phyloP scores from a whole-genome alignment of 1,140 invertebrate genomes.

The Drosophila virilis region DNA sequence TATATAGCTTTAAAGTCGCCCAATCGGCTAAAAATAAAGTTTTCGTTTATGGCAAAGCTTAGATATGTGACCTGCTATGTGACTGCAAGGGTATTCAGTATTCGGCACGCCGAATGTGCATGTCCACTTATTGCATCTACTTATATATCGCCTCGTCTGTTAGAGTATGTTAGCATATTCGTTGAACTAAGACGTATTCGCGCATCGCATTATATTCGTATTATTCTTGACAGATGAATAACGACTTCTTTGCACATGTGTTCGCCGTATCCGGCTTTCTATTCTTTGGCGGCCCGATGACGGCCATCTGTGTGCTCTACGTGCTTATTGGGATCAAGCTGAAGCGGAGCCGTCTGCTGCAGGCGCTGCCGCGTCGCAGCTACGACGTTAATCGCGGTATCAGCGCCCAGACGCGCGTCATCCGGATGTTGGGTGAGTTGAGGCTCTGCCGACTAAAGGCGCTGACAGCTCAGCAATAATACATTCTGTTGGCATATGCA shows the following conservation, averaged over 20 bases:
- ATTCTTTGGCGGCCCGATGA: slow-evolving; percentile 94
- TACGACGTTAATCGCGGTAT: slow-evolving; percentile 80
- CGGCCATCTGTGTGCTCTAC: slow-evolving; percentile 93
- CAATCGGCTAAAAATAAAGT: too few relatives aligned
- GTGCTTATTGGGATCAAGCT: slow-evolving; percentile 92
- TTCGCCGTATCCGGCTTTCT: slow-evolving; percentile 93
- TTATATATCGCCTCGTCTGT: not conserved
- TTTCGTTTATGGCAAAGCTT: too few relatives aligned
- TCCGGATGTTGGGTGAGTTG: slow-evolving; percentile 88
- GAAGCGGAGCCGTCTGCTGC: slow-evolving; percentile 84
- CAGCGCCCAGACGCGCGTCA: slow-evolving; percentile 87
- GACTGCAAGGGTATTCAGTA: not conserved
- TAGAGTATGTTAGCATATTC: not conserved
- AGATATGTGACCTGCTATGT: too few relatives aligned
- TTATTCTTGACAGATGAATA: slow-evolving; percentile 84
- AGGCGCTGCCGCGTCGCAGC: slow-evolving; percentile 70
- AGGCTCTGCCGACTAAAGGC: not conserved
- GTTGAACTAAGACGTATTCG: not conserved
- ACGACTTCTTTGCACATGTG: slow-evolving; percentile 88
- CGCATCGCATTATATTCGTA: slow-evolving; percentile 4
- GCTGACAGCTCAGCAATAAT: not conserved
- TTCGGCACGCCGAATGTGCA: not conserved
- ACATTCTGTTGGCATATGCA: slow-evolving; percentile 84
- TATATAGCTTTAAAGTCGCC: too few relatives aligned
- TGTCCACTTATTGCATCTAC: not conserved